Conservation (phyloP, 2,113 vertebrate genomes). For the Copsychus sechellarum region DNA sequence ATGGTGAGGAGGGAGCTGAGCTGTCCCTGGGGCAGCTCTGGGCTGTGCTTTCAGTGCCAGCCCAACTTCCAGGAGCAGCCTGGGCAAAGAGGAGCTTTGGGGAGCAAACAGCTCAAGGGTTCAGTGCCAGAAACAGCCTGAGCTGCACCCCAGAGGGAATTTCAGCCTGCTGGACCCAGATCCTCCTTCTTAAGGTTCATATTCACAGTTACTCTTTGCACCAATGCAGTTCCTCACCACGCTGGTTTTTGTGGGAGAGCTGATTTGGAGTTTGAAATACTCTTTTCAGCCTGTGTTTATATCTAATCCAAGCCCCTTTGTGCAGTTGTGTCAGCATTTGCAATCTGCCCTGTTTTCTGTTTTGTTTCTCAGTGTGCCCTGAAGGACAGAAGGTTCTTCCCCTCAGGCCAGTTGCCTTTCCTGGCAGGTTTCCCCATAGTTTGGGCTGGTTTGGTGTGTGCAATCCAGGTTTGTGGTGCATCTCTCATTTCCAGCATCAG, state of each 20-base stretch:
- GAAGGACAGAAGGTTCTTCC: neutral
- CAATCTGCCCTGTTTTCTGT: neutral
- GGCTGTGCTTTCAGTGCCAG: neutral
- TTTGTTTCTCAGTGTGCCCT: neutral
- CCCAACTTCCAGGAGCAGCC: neutral
- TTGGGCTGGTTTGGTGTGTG: neutral
- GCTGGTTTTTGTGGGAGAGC: neutral
- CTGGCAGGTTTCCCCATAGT: neutral
- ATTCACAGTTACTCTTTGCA: neutral
- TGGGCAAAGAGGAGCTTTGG: neutral
- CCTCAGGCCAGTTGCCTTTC: neutral
- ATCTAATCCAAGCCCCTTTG: neutral
- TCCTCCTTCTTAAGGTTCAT: neutral
- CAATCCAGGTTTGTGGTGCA: neutral
- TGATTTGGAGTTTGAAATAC: neutral
- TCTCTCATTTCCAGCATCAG: neutral
- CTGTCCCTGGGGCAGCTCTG: neutral
- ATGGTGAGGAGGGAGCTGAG: neutral
- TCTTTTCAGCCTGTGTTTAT: neutral
- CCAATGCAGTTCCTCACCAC: neutral
- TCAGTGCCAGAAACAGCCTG: neutral
- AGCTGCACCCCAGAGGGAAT: rapidly evolving
- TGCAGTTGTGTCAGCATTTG: neutral
- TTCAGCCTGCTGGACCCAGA: neutral
- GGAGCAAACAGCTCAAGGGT: neutral